Evolutionary conservation across 2,797 vertebrate species (phyloP), one percentile per base, ranked within the genome.

Genomic region (Clarias laeviceps): DNA sequence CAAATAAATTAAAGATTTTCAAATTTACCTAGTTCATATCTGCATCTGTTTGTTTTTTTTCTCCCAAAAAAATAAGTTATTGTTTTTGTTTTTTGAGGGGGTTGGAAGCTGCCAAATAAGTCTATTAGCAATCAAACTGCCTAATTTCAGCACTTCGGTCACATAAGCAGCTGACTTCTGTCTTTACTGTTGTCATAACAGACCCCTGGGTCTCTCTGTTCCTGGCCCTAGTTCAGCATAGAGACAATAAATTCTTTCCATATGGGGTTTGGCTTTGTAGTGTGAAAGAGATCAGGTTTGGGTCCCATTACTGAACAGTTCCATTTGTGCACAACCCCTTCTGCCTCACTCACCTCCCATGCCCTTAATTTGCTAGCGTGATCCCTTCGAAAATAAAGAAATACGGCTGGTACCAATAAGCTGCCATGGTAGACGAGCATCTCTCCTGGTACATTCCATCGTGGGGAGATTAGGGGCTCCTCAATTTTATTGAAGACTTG

Each of bases 211-310:
- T 87, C 79, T 88, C 66, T 73, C 65, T 73, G 73, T 80, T 88
- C 68, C 81, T 88, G 88, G 87, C 69, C 74, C 15, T 8, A 32
- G 29, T 88, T 87, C 84, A 85, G 88, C 80, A 84, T 77, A 82
- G 80, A 85, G 27, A 82, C 20, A 84, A 86, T 81, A 89, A 91
- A 92, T 90, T 85, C 62, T 76, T 90, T 90, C 90, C 91, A 91
- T 90, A 91, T 91, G 90, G 59, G 50, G 22, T 87, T 87, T 81
- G 64, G 87, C 89, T 92, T 89, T 92, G 91, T 90, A 89, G 90
- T 90, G 88, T 85, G 89, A 89, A 88, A 65, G 74, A 45, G 82
- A 87, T 89, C 88, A 86, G 85, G 82, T 90, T 88, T 86, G 64
- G 64, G 80, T 86, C 87, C 84, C 74, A 57, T 87, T 74, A 87